A percentile compares a stretch with the other conserved stretches of the same genome.
Evolutionary conservation across 2,113 vertebrate genomes (phyloP).

Genomic region (Propithecus coquereli): DNA sequence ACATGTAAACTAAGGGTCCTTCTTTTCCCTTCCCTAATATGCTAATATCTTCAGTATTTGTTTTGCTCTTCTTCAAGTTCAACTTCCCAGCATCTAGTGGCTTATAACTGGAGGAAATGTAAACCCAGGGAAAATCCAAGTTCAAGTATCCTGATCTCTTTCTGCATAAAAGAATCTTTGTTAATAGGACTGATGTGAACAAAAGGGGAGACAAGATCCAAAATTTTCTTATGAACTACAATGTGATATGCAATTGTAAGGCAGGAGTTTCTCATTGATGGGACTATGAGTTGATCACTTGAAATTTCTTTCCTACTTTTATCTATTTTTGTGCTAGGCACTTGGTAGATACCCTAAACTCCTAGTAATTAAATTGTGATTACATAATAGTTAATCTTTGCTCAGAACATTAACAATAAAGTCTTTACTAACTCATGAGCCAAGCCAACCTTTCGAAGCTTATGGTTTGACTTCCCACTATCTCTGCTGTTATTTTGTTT

Average conservation of each 20-base stretch:
- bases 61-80: neutral
- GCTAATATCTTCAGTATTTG: neutral
- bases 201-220: neutral
- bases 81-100: neutral
- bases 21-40: neutral
- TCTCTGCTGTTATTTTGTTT: neutral
- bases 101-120: neutral
- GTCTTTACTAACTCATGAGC: neutral
- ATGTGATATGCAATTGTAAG: rapidly evolving
- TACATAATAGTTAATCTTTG: neutral
- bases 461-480: neutral
- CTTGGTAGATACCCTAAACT: neutral
- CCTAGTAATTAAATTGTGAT: neutral
- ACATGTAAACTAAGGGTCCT: too few species aligned
- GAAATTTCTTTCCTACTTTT: neutral
- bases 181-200: neutral
- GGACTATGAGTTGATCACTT: neutral
- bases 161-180: neutral
- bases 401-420: neutral
- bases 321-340: neutral
- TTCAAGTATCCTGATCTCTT: neutral
- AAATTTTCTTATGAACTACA: neutral
- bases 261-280: neutral
- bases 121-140: neutral
- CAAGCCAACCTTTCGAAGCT: neutral